Evolutionary conservation across 2,888 invertebrate species (phyloP).

Genomic region (Drosophila phalerata): DNA sequence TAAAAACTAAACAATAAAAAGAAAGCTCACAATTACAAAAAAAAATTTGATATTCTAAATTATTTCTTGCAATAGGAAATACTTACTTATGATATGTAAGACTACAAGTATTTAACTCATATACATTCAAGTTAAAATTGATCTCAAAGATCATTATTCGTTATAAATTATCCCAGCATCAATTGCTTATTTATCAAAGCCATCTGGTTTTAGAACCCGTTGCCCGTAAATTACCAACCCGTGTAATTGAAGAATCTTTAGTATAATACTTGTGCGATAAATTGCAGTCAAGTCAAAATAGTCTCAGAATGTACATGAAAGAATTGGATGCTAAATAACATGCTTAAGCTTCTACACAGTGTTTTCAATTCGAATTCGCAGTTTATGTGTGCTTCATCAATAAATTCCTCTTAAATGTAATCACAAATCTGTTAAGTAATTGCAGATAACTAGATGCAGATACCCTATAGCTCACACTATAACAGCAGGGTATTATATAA

Average conservation of each 20-base stretch:
- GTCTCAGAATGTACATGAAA: conserved; percentile 1
- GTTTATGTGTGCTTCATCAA: conserved; percentile 13
- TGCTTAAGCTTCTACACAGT: conserved; percentile 15
- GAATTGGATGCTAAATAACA: conserved; percentile 23
- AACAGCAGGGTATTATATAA: too few relatives aligned
- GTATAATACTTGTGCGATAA: conserved; percentile 16
- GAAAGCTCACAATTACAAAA: too few relatives aligned
- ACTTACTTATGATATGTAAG: too few relatives aligned
- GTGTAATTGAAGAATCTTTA: not conserved
- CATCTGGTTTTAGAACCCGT: not conserved
- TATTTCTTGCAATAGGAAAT: too few relatives aligned
- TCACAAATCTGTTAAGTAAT: conserved; percentile 15
- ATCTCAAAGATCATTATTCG: too few relatives aligned
- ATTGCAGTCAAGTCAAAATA: conserved; percentile 12
- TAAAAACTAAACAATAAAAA: too few relatives aligned
- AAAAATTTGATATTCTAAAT: too few relatives aligned
- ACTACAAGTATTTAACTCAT: too few relatives aligned
- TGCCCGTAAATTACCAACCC: not conserved
- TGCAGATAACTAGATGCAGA: conserved; percentile 19
- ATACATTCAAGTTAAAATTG: too few relatives aligned
- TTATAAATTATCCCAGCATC: not conserved
- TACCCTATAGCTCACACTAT: conserved; percentile 8
- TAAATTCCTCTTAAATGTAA: conserved; percentile 11
- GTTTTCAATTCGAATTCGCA: conserved; percentile 12
- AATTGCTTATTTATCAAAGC: not conserved